Conservation (phyloP, 2,113 vertebrate species). For the Carettochelys insculpta region DNA sequence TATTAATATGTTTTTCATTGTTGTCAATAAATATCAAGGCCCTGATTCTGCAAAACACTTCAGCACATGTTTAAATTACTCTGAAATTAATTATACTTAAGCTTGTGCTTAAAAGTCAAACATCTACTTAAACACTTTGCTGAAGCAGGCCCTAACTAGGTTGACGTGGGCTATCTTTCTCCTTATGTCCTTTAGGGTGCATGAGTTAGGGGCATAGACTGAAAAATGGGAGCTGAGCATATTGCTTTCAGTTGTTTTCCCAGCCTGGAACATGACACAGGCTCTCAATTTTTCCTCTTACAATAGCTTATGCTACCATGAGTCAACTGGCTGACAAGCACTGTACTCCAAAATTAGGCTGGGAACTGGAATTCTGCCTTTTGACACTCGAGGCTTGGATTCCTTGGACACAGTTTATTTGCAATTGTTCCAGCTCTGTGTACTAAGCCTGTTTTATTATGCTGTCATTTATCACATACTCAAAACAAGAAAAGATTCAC, state of each 20-base stretch:
- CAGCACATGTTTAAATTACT: background rate
- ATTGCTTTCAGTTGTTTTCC: background rate
- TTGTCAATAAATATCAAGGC: background rate
- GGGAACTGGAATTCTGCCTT: background rate
- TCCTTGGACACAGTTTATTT: constrained; percentile 41
- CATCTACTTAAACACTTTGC: background rate
- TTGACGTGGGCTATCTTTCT: background rate
- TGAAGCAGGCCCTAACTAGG: background rate
- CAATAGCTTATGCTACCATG: background rate
- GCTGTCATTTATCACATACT: constrained; percentile 47
- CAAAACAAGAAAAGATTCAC: constrained; percentile 62
- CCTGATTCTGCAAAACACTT: background rate
- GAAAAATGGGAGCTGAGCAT: background rate
- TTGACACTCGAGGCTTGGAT: background rate
- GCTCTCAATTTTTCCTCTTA: background rate
- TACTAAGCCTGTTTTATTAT: constrained; percentile 54
- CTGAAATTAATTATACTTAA: background rate
- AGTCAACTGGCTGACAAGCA: background rate
- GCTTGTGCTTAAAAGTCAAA: background rate
- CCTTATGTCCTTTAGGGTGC: background rate
- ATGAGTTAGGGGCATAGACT: background rate
- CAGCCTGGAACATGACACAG: background rate
- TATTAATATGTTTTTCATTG: background rate
- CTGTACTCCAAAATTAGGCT: background rate
- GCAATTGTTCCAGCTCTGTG: constrained; percentile 11